Conservation (phyloP, 2,113 vertebrate species). For the Pygoscelis adeliae region DNA sequence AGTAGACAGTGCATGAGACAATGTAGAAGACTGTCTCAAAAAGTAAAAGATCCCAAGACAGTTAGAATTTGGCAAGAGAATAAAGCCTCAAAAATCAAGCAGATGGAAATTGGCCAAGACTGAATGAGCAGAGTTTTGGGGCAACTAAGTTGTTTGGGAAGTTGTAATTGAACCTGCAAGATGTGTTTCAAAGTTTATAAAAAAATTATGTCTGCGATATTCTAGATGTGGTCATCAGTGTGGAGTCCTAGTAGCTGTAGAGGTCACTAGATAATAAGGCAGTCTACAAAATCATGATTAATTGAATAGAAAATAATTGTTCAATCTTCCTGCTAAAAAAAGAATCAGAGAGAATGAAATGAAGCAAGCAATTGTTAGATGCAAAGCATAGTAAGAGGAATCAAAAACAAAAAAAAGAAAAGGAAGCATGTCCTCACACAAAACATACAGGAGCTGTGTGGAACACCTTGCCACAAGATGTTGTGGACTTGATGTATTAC, state of each 20-base stretch:
- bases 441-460: not conserved
- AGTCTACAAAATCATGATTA: not conserved
- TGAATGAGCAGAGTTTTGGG: not conserved
- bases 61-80: conserved; percentile 21
- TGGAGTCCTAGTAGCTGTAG: not conserved
- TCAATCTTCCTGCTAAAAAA: not conserved
- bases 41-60: conserved; percentile 20
- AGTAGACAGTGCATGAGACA: conserved; percentile 18
- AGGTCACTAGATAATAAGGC: not conserved
- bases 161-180: not conserved
- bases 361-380: not conserved
- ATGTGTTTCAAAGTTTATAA: not conserved
- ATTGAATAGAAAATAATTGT: not conserved
- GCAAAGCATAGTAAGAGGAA: not conserved
- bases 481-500: not conserved
- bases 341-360: not conserved
- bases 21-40: conserved; percentile 32
- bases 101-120: not conserved
- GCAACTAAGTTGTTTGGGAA: not conserved
- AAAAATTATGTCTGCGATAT: not conserved
- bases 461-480: not conserved
- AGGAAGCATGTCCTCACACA: not conserved
- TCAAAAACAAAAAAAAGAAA: not conserved
- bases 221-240: not conserved
- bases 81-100: conserved; percentile 1